Conservation (phyloP, 1,140 invertebrate species). For the Ips nitidus region DNA sequence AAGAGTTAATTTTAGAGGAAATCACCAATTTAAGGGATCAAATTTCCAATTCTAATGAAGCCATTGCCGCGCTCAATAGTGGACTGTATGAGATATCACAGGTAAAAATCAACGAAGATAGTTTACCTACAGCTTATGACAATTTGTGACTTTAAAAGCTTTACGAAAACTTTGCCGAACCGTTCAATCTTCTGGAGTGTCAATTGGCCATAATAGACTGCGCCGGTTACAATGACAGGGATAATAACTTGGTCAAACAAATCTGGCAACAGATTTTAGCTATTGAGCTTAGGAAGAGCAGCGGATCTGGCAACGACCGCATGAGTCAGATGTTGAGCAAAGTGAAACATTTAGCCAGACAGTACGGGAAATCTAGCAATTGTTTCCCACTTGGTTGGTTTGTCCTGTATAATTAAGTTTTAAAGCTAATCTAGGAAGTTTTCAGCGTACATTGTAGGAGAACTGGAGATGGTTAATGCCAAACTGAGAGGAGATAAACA, state of each 20-base stretch:
- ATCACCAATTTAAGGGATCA: constrained; percentile 57
- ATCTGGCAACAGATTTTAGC: constrained; percentile 79
- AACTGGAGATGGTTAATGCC: constrained; percentile 74
- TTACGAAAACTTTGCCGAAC: constrained; percentile 81
- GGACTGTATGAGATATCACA: constrained; percentile 67
- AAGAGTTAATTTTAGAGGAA: constrained; percentile 69
- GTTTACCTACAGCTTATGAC: neutral
- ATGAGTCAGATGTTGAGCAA: constrained; percentile 70
- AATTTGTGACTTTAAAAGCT: constrained; percentile 58
- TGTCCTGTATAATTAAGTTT: neutral
- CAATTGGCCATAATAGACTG: constrained; percentile 84
- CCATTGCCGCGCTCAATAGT: constrained; percentile 60
- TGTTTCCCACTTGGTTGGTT: constrained; percentile 70
- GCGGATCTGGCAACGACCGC: constrained; percentile 61
- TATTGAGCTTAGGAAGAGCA: constrained; percentile 57
- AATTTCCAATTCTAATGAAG: constrained; percentile 54
- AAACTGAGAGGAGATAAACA: constrained; percentile 66
- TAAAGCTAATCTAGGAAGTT: constrained; percentile 25
- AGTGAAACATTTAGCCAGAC: constrained; percentile 70
- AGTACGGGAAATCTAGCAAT: constrained; percentile 71
- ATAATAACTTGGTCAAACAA: constrained; percentile 68
- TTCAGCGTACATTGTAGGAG: constrained; percentile 70
- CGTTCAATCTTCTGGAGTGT: constrained; percentile 80
- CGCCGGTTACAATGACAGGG: constrained; percentile 72
- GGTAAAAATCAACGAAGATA: constrained; percentile 46